These are phyloP conservation scores for Corythoichthys intestinalis DNA, from an alignment of 2,113 vertebrate species.

Conservation along the genomic window DNA sequence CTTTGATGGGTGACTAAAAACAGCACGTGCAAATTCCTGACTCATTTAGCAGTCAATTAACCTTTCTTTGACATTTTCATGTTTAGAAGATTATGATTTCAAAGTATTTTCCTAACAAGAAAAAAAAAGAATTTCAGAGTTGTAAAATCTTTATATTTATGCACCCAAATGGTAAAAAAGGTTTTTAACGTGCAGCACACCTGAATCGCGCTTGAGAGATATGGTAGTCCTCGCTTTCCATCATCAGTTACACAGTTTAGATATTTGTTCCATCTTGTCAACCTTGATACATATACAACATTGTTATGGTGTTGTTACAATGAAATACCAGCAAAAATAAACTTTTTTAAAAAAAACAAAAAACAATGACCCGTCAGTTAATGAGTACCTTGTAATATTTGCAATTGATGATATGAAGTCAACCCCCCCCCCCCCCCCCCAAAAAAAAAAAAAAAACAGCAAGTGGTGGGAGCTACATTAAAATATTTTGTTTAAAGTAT, in stretches of 20 bases:
- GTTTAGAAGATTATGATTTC: not conserved
- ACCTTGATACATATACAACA: conserved; percentile 59
- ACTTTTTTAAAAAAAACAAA: conserved; percentile 13
- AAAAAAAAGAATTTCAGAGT: not conserved
- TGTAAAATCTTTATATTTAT: not conserved
- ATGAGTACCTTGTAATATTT: not conserved
- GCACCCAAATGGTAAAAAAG: conserved; percentile 34
- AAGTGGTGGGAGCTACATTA: too few species aligned
- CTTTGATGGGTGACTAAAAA: not conserved
- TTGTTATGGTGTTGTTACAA: conserved; percentile 11
- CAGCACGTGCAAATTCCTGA: not conserved
- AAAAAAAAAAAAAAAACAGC: too few species aligned
- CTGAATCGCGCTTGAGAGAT: conserved; percentile 44
- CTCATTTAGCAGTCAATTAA: not conserved
- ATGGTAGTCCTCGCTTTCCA: conserved; percentile 30
- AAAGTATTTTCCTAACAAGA: not conserved
- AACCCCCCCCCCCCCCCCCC: too few species aligned
- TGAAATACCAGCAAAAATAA: not conserved
- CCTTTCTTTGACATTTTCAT: not conserved
- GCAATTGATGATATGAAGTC: not conserved
- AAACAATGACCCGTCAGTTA: not conserved
- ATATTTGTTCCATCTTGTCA: conserved; percentile 32
- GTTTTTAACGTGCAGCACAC: conserved; percentile 23
- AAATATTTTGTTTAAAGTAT: too few species aligned
- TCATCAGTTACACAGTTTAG: conserved; percentile 38